Evolutionary conservation across 1,140 invertebrate species (phyloP).

Genomic region (Pararge aegeria): DNA sequence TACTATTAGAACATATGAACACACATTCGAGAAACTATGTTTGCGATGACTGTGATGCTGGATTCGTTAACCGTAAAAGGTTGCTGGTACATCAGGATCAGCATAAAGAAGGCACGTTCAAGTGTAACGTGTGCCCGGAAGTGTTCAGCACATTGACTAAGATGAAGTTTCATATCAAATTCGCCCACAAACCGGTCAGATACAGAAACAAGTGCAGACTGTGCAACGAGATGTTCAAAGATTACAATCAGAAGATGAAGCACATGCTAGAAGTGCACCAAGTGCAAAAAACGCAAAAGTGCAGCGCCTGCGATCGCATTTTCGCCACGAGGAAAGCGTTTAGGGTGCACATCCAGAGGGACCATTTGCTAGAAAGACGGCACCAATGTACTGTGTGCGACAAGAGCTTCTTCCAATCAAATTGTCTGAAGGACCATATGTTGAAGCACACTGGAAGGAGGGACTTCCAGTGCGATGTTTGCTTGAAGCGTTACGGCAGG

Average conservation of each 20-base stretch:
- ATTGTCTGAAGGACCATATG: conserved; percentile 72
- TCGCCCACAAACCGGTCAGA: conserved; percentile 14
- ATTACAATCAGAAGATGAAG: conserved; percentile 28
- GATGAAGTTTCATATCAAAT: conserved; percentile 22
- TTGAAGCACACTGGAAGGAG: conserved; percentile 55
- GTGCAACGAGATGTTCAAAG: conserved; percentile 40
- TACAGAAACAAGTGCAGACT: conserved; percentile 26
- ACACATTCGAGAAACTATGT: conserved; percentile 47
- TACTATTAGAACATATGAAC: conserved; percentile 45
- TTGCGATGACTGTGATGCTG: conserved; percentile 42
- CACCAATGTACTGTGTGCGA: conserved; percentile 62
- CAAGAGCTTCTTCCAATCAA: conserved; percentile 53
- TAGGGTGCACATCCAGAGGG: conserved; percentile 44
- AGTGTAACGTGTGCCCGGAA: conserved; percentile 32
- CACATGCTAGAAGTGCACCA: conserved; percentile 26
- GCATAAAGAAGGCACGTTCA: conserved; percentile 38
- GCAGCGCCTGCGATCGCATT: conserved; percentile 54
- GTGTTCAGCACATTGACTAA: conserved; percentile 28
- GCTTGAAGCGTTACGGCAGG: conserved; percentile 29
- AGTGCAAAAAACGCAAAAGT: conserved; percentile 33
- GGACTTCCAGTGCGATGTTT: conserved; percentile 47
- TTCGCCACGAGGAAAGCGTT: conserved; percentile 43
- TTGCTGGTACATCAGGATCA: conserved; percentile 34
- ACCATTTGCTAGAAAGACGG: conserved; percentile 51
- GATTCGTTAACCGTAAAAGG: conserved; percentile 57